Evolutionary conservation across 2,797 vertebrate genomes (phyloP).

Genomic region (Tamandua tetradactyla): DNA sequence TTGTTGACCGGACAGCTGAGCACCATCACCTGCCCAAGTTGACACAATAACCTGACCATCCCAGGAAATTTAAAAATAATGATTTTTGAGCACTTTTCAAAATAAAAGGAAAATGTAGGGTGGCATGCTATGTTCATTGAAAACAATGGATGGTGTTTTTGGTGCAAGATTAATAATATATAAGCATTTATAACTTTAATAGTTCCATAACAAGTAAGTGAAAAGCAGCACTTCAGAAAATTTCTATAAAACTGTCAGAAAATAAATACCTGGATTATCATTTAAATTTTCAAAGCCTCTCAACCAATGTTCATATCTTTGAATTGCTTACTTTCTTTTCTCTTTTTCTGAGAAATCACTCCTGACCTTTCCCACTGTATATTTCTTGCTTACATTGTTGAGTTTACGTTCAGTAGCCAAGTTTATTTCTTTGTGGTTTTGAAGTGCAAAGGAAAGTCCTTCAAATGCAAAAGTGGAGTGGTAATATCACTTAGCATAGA

Average conservation of each 20-base stretch:
- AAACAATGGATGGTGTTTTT: not conserved
- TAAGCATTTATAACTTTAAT: not conserved
- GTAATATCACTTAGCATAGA: not conserved
- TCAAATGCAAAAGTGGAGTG: not conserved
- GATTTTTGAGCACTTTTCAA: not conserved
- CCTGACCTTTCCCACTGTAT: not conserved
- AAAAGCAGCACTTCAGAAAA: not conserved
- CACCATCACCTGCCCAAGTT: too few species aligned
- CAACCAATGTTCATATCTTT: not conserved
- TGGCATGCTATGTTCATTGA: not conserved
- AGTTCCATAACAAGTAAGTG: not conserved
- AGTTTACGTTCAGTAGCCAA: not conserved
- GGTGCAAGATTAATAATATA: not conserved
- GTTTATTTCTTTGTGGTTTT: conserved; percentile 48
- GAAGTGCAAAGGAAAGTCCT: not conserved
- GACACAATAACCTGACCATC: too few species aligned
- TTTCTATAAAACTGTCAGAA: not conserved
- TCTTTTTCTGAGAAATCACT: not conserved
- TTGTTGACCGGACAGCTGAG: too few species aligned
- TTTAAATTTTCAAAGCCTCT: not conserved
- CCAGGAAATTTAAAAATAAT: not conserved
- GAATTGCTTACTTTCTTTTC: not conserved
- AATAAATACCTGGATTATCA: not conserved
- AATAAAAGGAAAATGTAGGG: not conserved
- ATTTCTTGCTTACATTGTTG: not conserved